Base-by-base conservation (phyloP, 2,797 vertebrate species). In the Fringilla coelebs region DNA sequence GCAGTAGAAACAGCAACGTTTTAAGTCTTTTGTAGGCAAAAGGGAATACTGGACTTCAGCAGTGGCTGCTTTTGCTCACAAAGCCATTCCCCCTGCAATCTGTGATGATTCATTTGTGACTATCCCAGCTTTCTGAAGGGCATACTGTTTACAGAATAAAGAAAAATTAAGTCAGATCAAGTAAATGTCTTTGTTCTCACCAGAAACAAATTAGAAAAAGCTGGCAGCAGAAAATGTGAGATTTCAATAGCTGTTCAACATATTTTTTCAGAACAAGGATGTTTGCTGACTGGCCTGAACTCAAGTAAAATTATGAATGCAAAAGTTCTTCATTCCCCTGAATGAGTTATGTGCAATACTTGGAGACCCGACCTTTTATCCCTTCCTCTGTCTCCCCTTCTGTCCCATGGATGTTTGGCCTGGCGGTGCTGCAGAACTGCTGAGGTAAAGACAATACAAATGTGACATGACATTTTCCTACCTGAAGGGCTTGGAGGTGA, bases 1-100 rank as follows among this genome's bases (percentile, higher is more conserved):
- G 75, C 61, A 91, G 67, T 38, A 96, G 83, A 80, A 96, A 91
- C 85, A 82, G 94, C 80, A 76, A 92, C 79, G 32, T 93, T 91
- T 96, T 60, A 89, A 89, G 68, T 77, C 86, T 95, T 84, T 71
- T 91, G 36, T 88, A 90, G 85, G 86, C 91, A 63, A 90, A 90
- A 94, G 57, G 76, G 40, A 95, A 82, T 66, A 82, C 20, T 70
- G 62, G 72, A 91, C 78, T 74, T 73, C 58, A 78, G 87, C 67
- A 94, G 71, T 21, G 38, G 38, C 75, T 65, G 75, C 92, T 96
- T 93, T 83, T 92, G 70, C 46, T 86, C 71, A 79, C 43, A 26
- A 86, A 90, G 73, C 41, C 46, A 25, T 88, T 92, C 38, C 71
- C 16, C 68, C 34, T 25, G 54, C 71, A 85, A 55, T 51, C 61